Evolutionary conservation across 1,140 invertebrate genomes (phyloP).

Genomic region (Bombus polaris): DNA sequence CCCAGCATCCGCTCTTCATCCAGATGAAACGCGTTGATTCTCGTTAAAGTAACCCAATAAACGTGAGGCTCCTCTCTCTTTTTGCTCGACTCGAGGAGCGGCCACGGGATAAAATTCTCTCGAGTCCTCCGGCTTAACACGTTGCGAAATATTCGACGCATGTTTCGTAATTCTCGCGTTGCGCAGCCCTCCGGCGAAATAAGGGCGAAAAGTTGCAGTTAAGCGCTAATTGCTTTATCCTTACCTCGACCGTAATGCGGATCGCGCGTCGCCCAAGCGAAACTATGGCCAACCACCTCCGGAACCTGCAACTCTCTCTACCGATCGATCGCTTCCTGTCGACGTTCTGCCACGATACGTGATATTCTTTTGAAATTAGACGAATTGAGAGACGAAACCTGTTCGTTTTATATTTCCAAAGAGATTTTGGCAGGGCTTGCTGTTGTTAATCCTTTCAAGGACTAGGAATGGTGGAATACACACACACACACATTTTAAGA

Average conservation of each 20-base stretch:
- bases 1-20: neutral
- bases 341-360: neutral
- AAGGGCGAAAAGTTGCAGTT: conserved; percentile 29
- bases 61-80: neutral
- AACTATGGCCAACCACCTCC: conserved; percentile 21
- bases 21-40: conserved; percentile 22
- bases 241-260: conserved; percentile 4
- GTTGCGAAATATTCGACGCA: conserved; percentile 14
- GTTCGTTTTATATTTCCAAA: neutral
- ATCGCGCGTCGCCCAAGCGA: neutral
- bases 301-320: neutral
- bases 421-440: too few relatives aligned
- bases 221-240: conserved; percentile 42
- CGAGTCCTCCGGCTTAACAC: conserved; percentile 8
- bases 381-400: neutral
- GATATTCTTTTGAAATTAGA: neutral
- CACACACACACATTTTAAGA: too few relatives aligned
- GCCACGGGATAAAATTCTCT: conserved; percentile 17
- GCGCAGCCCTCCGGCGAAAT: neutral
- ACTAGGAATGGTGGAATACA: too few relatives aligned
- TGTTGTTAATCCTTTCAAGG: too few relatives aligned
- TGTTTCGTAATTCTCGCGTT: conserved; percentile 23
- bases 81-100: neutral
- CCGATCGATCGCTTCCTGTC: conserved; percentile 14
- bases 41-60: conserved; percentile 24